phyloP scores from a whole-genome alignment of 2,113 vertebrate genomes.

The Indicator indicator region DNA sequence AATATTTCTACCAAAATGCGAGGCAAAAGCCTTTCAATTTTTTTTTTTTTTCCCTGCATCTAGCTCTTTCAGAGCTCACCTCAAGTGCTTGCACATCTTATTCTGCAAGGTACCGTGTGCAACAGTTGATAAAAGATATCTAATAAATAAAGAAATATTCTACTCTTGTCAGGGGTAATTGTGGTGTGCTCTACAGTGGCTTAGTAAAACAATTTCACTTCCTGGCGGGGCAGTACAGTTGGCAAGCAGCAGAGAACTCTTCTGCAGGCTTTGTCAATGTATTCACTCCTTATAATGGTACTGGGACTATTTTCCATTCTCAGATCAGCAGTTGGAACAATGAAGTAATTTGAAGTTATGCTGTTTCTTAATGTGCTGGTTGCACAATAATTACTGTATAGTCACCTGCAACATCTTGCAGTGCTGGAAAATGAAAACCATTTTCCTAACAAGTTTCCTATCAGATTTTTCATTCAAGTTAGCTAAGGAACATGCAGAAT shows the following conservation, averaged over 20 bases:
- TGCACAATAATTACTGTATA: conserved; percentile 45
- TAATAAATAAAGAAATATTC: background rate
- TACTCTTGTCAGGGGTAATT: background rate
- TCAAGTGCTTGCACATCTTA: background rate
- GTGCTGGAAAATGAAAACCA: conserved; percentile 12
- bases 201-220: background rate
- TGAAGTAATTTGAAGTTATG: conserved; percentile 13
- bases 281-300: background rate
- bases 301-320: conserved; percentile 16
- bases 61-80: background rate
- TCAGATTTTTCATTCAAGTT: background rate
- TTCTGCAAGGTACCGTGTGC: background rate
- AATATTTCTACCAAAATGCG: background rate
- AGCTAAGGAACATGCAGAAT: background rate
- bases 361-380: conserved; percentile 6
- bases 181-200: background rate
- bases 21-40: background rate
- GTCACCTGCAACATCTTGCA: conserved; percentile 40
- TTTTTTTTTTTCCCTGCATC: background rate
- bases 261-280: background rate
- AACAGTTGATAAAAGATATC: background rate
- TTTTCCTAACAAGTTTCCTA: conserved; percentile 8
- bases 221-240: background rate
- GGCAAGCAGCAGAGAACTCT: background rate
- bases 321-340: conserved; percentile 35